Conservation (phyloP, 2,113 vertebrate genomes). For the Rhynchomys soricoides region DNA sequence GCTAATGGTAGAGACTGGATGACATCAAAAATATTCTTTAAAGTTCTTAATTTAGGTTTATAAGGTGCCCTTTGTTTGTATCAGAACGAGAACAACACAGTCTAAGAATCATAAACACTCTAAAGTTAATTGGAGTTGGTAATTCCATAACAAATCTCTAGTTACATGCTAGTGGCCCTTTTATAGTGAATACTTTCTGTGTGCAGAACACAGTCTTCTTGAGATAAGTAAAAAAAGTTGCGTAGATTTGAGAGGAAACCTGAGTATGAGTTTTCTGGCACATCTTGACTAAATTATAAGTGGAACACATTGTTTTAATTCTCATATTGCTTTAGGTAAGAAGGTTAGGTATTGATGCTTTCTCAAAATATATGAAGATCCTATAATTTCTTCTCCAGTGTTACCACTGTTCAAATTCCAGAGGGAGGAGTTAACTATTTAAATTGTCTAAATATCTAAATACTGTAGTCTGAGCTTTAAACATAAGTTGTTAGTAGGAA, state of each 20-base stretch:
- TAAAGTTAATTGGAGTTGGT: constrained; percentile 27
- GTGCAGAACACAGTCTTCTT: not conserved
- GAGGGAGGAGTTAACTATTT: not conserved
- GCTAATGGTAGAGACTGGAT: not conserved
- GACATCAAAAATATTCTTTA: not conserved
- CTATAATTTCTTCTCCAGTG: not conserved
- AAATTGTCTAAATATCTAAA: not conserved
- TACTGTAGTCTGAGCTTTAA: not conserved
- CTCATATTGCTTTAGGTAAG: not conserved
- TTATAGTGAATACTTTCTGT: not conserved
- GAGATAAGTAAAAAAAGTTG: not conserved
- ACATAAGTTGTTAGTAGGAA: not conserved
- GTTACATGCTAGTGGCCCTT: not conserved
- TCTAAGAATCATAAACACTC: constrained; percentile 24
- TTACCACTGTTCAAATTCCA: not conserved
- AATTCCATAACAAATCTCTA: not conserved
- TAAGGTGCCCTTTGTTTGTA: constrained; percentile 30
- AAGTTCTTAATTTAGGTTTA: constrained; percentile 34
- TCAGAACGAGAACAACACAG: constrained; percentile 36
- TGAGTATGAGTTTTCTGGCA: not conserved
- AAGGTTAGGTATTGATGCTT: not conserved
- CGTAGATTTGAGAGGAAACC: not conserved
- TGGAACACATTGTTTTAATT: not conserved
- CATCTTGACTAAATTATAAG: not conserved
- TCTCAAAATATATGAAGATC: not conserved